Evolutionary conservation across 2,888 invertebrate species (phyloP).

Genomic region (Dendrolimus houi): DNA sequence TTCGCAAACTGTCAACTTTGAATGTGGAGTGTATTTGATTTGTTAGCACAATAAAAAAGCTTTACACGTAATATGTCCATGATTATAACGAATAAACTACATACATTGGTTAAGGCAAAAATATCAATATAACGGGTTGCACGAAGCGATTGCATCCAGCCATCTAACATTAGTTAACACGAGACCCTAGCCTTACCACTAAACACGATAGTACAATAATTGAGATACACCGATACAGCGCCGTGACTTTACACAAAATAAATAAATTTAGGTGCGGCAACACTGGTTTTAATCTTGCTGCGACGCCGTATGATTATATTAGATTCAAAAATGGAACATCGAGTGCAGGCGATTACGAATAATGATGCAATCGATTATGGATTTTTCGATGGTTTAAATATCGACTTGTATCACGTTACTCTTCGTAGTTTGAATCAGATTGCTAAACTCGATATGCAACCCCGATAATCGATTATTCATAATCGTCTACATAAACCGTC

Average conservation of each 20-base stretch:
- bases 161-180: conserved; percentile 71
- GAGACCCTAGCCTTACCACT: conserved; percentile 61
- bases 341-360: conserved; percentile 1
- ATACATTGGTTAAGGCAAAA: conserved; percentile 35
- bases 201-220: conserved; percentile 50
- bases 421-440: too few relatives aligned
- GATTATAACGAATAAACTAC: conserved; percentile 10
- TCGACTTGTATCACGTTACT: too few relatives aligned
- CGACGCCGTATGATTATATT: not conserved
- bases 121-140: conserved; percentile 39
- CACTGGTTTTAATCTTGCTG: not conserved
- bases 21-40: too few relatives aligned
- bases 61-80: too few relatives aligned
- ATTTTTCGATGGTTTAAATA: not conserved
- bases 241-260: conserved; percentile 6
- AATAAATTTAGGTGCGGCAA: not conserved
- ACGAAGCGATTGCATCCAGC: conserved; percentile 61
- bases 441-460: too few relatives aligned
- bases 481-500: conserved; percentile 3
- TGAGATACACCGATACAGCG: conserved; percentile 16
- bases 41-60: too few relatives aligned
- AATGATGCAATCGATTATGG: not conserved
- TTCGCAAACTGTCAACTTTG: too few relatives aligned
- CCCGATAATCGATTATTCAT: conserved; percentile 1
- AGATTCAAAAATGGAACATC: conserved; percentile 7